A percentile compares a stretch with the other conserved stretches of the same genome.
These are phyloP conservation scores for Callimorpha dominula DNA, from an alignment of 2,888 invertebrate genomes.

Conservation along the genomic window DNA sequence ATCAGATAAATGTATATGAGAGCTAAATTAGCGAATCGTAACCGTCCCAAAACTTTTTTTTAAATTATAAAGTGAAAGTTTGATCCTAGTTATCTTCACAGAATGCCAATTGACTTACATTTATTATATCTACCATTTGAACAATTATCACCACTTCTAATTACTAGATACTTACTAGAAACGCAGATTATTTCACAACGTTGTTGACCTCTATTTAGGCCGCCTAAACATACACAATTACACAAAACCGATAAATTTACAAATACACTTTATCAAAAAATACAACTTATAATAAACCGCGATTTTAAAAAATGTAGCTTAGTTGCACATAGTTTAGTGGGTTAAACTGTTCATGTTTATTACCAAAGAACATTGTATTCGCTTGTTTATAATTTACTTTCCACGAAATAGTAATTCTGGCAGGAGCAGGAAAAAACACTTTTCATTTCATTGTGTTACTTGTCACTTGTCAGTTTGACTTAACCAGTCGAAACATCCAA, in stretches of 20 bases:
- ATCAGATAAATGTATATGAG: neutral
- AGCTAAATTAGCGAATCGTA: neutral
- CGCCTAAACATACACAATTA: slow-evolving; percentile 59
- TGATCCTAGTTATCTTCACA: slow-evolving; percentile 3
- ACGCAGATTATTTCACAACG: slow-evolving; percentile 46
- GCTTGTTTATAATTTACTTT: slow-evolving; percentile 31
- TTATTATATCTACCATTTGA: neutral
- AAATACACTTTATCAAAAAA: slow-evolving; percentile 34
- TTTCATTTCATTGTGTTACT: slow-evolving; percentile 39
- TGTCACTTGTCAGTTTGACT: slow-evolving; percentile 35
- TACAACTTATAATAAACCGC: slow-evolving; percentile 22
- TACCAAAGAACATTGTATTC: slow-evolving; percentile 4
- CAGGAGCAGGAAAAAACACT: slow-evolving; percentile 35
- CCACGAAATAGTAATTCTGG: slow-evolving; percentile 19
- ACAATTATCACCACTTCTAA: slow-evolving; percentile 22
- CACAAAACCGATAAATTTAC: slow-evolving; percentile 55
- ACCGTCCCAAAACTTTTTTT: neutral
- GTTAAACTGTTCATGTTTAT: slow-evolving; percentile 1
- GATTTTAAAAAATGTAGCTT: slow-evolving; percentile 19
- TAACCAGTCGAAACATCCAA: slow-evolving; percentile 20
- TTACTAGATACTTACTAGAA: slow-evolving; percentile 40
- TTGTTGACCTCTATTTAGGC: slow-evolving; percentile 72
- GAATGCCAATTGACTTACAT: slow-evolving; percentile 14
- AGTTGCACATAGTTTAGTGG: slow-evolving; percentile 10
- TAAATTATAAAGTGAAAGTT: slow-evolving; percentile 38